Evolutionary conservation across 2,888 invertebrate genomes (phyloP), one percentile per base, ranked within the genome.

Genomic region (Melieria crassipennis): DNA sequence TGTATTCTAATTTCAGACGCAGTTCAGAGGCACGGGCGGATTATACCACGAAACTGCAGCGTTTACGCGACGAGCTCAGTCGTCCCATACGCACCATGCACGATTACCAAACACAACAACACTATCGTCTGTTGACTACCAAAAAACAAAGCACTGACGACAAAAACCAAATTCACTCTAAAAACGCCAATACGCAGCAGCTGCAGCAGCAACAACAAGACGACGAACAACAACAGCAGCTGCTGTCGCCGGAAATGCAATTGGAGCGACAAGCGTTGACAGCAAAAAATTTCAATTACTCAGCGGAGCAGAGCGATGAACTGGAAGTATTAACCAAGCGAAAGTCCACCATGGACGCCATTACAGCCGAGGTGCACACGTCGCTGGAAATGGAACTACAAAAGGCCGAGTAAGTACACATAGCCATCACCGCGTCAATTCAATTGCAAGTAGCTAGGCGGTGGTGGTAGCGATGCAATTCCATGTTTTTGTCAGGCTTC

Each of bases 31-130:
- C 73, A 42, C 78, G 78, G 7, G 42, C 76, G 4, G 85, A 86
- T 42, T 85, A 86, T 63, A 78, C 75, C 56, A 72, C 76, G 10
- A 84, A 82, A 73, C 72, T 87, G 70, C 79, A 86, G 68, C 82
- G 81, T 45, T 74, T 87, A 56, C 82, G 81, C 60, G 82, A 83
- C 6, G 87, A 87, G 70, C 80, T 87, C 4, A 85, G 81, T 78
- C 80, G 81, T 7, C 85, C 87, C 1, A 77, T 81, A n/a, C 75
- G 78, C 9, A 65, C 56, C 11, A 50, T 50, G 42, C 64, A 70
- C 57, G 70, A 65, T 58, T 9, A 66, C 70, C 72, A 16, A 72
- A 69, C 56, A 73, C 62, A 65, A 65, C 68, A 9, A 48, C 70
- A 9, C 47, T 42, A 43, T 7, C 57, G 30, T 9, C 7, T 10